Evolutionary conservation across 2,888 invertebrate genomes (phyloP), one percentile per base, ranked within the genome.

Genomic region (Atrina japonica): DNA sequence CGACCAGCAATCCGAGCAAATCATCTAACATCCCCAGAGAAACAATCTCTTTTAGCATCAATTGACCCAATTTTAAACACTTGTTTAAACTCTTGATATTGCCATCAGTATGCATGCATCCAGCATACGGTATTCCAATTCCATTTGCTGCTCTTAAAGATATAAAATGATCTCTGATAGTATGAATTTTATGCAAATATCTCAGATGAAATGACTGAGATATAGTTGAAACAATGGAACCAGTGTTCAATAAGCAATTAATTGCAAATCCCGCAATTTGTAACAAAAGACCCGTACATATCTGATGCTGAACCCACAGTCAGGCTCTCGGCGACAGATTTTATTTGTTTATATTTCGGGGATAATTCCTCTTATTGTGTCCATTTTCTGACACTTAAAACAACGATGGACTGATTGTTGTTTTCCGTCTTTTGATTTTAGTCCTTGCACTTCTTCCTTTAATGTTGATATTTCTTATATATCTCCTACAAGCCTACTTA

Each of bases 31-130:
- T 30, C 16, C 45, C 45, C 9, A 45, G 29, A 9, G 11, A 18
- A 21, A 7, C 16, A 18, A 23, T 27, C 11, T 29, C 29, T 30
- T 60, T 47, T 3, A 29, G 23, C 16, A 45, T 45, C n/a, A n/a
- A 14, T 47, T 60, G 1, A 47, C 47, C 29, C 35, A 41, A 25
- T 47, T 60, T 21, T 47, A 29, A 9, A 27, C 43, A 3, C 30
- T 43, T 6, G 11, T 21, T 16, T 41, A 40, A 1, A 18, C 29
- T 16, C 43, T 55, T 25, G 21, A 66, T 25, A 56, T 16, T 27
- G 18, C 55, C 47, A 43, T 66, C 55, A n/a, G 56, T 56, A 55
- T 66, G 41, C 30, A 56, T 66, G 30, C 56, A 66, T 29, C 65
- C 56, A 43, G 56, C 29, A 45, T 66, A 66, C 16, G 65, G 65